Base-by-base conservation (phyloP, 1,140 invertebrate genomes). In the Trichogramma pretiosum region DNA sequence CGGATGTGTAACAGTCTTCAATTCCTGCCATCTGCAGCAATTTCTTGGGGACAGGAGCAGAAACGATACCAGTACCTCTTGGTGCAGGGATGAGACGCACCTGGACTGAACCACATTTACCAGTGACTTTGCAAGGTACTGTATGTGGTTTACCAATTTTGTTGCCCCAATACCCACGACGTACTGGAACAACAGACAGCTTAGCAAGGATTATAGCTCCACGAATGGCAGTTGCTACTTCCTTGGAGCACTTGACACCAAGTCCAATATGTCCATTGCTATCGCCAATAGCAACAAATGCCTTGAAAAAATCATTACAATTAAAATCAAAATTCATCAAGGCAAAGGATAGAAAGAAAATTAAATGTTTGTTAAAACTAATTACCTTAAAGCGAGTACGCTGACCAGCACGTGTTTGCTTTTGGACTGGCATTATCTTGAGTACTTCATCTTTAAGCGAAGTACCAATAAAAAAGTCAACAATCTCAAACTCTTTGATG, bases 391-490 rank as follows among this genome's bases (percentile, higher is more conserved):
- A 99, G 64, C 97, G 84, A 8, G 97, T 99, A 64, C 97, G 83
- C 74, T 99, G 97, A 79, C 97, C 96, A 58, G 97, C 97, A 76
- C 96, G 83, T 4, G 97, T 99, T 72, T 99, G 97, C 72, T 99
- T 99, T 78, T 99, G 97, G 5, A 99, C 97, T 52, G 97, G 96
- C 93, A 98, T 98, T 64, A 99, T 99, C 73, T 99, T 99, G 26
- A 99, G 74, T 1, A 86, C 96, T 68, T 99, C 97, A 76, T 99
- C 97, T 62, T 97, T 98, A 10, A 99, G 74, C 8, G 83, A 68
- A 0, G 83, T 73, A 22, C 92, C 91, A 61, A 99, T 83, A 75
- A 99, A 98, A 66, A 87, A 87, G 67, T 99, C 97, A 55, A 99
- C 98, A 70, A 99, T 99, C 75, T 99, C 96, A 63, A 84, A 93